Evolutionary conservation across 2,797 vertebrate genomes (phyloP).

Genomic region (Lepus oiostolus): DNA sequence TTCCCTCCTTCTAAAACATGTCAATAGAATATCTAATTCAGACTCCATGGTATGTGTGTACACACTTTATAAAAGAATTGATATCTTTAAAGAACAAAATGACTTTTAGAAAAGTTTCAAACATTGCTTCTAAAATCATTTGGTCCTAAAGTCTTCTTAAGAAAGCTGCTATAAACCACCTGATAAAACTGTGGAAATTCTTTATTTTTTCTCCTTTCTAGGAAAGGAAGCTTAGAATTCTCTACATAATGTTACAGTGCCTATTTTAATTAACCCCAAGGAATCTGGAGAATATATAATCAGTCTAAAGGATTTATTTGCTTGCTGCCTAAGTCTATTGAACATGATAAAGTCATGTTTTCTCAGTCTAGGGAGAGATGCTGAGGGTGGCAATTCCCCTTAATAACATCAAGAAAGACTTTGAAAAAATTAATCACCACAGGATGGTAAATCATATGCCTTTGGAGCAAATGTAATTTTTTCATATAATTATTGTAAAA

Average conservation of each 20-base stretch:
- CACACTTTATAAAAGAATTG: conserved; percentile 31
- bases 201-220: conserved; percentile 27
- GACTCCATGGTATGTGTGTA: not conserved
- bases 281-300: conserved; percentile 33
- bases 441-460: conserved; percentile 68
- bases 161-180: conserved; percentile 37
- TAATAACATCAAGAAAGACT: conserved; percentile 74
- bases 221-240: conserved; percentile 23
- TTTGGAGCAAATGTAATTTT: conserved; percentile 53
- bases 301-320: conserved; percentile 48
- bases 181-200: conserved; percentile 42
- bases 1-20: conserved; percentile 69
- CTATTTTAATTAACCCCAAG: conserved; percentile 71
- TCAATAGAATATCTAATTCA: conserved; percentile 78
- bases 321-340: conserved; percentile 51
- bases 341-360: conserved; percentile 69
- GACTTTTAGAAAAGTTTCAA: conserved; percentile 57
- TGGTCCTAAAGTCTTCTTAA: not conserved
- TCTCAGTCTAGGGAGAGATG: conserved; percentile 66
- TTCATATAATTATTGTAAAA: conserved; percentile 69
- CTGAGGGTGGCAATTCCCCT: conserved; percentile 71
- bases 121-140: conserved; percentile 34
- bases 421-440: conserved; percentile 77
- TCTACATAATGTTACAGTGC: conserved; percentile 43
- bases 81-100: conserved; percentile 38